These are phyloP conservation scores for Cerceris ruficornis DNA, from an alignment of 2,888 invertebrate species.

Conservation along the genomic window DNA sequence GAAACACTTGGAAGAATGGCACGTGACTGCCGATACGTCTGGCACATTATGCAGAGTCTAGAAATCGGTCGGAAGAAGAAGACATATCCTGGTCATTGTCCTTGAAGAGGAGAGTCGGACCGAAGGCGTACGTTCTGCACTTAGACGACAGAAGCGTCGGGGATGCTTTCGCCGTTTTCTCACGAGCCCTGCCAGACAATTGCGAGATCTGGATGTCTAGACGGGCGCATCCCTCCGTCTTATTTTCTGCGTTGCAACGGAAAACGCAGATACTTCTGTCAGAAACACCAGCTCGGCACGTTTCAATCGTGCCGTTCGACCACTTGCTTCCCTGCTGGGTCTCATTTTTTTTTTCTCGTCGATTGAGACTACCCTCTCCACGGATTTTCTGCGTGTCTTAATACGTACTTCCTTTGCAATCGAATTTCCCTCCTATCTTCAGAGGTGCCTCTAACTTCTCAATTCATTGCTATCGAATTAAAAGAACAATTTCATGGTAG, in stretches of 20 bases:
- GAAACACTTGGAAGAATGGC: neutral
- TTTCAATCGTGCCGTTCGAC: conserved; percentile 4
- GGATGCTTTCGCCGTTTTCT: conserved; percentile 65
- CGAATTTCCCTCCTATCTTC: too few relatives aligned
- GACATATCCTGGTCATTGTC: conserved; percentile 42
- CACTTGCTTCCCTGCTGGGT: conserved; percentile 23
- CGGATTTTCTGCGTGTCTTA: too few relatives aligned
- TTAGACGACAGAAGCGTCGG: conserved; percentile 43
- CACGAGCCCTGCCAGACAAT: conserved; percentile 76
- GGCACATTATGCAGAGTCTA: neutral
- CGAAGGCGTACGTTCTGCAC: conserved; percentile 54
- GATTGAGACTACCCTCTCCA: too few relatives aligned
- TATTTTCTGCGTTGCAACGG: conserved; percentile 53
- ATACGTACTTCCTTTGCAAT: too few relatives aligned
- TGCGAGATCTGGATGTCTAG: conserved; percentile 79
- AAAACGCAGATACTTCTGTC: conserved; percentile 68
- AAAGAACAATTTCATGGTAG: too few relatives aligned
- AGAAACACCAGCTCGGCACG: conserved; percentile 62
- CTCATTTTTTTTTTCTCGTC: neutral
- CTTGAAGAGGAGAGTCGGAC: conserved; percentile 44
- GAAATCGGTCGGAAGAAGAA: conserved; percentile 15
- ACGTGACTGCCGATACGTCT: neutral
- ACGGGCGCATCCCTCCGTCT: conserved; percentile 70
- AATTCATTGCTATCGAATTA: too few relatives aligned
- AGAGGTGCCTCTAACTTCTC: too few relatives aligned